phyloP scores from a whole-genome alignment of 2,888 invertebrate species.

The Megastigmus dorsalis region DNA sequence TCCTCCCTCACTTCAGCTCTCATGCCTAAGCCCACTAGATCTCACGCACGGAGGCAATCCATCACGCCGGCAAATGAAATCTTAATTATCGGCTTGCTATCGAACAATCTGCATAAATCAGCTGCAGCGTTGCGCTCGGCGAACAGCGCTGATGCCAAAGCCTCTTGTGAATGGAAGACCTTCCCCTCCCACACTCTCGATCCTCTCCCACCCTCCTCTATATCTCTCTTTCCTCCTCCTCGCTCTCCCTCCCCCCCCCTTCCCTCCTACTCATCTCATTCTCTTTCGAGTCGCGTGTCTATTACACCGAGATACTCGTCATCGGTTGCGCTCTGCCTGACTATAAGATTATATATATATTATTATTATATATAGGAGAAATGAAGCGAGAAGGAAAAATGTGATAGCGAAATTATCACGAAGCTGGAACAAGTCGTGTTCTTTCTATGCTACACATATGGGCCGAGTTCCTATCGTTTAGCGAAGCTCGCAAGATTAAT shows the following conservation, averaged over 20 bases:
- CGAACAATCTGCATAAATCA: conserved; percentile 67
- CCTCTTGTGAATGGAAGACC: background rate
- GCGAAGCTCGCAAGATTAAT: conserved; percentile 12
- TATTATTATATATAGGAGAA: too few relatives aligned
- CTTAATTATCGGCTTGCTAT: conserved; percentile 64
- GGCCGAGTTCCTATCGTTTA: background rate
- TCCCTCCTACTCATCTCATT: too few relatives aligned
- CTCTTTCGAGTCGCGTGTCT: too few relatives aligned
- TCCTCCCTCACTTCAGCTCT: background rate
- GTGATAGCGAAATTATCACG: background rate
- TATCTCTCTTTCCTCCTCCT: background rate
- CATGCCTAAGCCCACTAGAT: background rate
- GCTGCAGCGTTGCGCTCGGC: too few relatives aligned
- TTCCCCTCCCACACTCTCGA: background rate
- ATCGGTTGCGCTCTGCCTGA: too few relatives aligned
- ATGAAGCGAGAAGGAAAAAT: background rate
- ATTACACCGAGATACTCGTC: too few relatives aligned
- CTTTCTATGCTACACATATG: background rate
- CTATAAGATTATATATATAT: too few relatives aligned
- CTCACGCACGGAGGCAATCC: conserved; percentile 54
- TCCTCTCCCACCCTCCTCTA: background rate
- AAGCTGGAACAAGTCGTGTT: background rate
- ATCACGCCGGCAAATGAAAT: conserved; percentile 65
- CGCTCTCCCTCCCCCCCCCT: background rate
- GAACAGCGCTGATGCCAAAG: background rate